phyloP scores from a whole-genome alignment of 2,888 invertebrate species.

The Leuctra nigra region DNA sequence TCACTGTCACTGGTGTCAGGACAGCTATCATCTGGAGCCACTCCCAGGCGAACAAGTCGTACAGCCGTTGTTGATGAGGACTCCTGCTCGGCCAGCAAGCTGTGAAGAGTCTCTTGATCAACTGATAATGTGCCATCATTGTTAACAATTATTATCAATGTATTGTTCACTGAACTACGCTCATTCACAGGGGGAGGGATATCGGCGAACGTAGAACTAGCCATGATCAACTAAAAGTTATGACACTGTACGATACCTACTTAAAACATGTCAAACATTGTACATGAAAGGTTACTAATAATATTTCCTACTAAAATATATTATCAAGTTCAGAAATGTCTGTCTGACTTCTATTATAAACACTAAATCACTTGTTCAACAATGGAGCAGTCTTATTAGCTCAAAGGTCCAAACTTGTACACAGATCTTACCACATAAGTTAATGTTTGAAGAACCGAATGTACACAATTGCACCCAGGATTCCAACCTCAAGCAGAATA shows the following conservation, averaged over 20 bases:
- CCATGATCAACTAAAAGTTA: neutral
- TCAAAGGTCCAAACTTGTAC: no score
- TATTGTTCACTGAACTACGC: conserved; percentile 45
- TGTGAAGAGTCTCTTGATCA: conserved; percentile 72
- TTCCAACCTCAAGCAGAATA: conserved; percentile 61
- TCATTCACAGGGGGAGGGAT: neutral
- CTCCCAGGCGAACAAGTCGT: neutral
- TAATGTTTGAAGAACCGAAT: conserved; percentile 46
- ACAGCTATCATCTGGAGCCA: conserved; percentile 41
- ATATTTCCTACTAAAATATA: no score
- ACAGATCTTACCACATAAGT: no score
- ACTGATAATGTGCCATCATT: conserved; percentile 79
- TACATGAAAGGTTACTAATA: no score
- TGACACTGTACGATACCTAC: no score
- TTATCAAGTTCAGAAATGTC: no score
- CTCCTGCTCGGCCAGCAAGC: conserved; percentile 59
- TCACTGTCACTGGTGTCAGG: conserved; percentile 42
- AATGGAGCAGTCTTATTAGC: no score
- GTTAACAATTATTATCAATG: conserved; percentile 75
- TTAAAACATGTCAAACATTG: no score
- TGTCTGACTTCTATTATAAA: no score
- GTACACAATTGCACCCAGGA: conserved; percentile 55
- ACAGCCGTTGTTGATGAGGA: neutral
- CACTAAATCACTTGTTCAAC: no score
- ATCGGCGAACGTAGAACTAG: conserved; percentile 4